Evolutionary conservation across 23 tunicate genomes (phyloP).

Genomic region (Clavelina lepadiformis): DNA sequence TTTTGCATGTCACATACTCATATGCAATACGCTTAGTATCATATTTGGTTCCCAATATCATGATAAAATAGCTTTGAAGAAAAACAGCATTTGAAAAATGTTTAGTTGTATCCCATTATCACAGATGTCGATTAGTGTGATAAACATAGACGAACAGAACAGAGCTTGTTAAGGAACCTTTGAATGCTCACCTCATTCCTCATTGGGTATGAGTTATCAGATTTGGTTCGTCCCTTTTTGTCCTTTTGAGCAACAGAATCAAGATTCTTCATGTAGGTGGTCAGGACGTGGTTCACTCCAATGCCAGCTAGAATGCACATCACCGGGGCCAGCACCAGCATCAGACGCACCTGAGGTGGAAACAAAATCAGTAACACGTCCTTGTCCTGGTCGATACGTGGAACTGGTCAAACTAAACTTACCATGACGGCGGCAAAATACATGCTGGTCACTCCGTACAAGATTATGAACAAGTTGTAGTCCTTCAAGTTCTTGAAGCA

Average conservation of each 20-base stretch:
- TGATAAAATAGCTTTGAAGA: too few relatives aligned
- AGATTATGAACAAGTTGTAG: slow-evolving; percentile 83
- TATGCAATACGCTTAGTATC: too few relatives aligned
- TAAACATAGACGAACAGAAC: too few relatives aligned
- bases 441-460: slow-evolving; percentile 87
- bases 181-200: slow-evolving; percentile 98
- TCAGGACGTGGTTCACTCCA: slow-evolving; percentile 79
- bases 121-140: too few relatives aligned
- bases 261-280: slow-evolving; percentile 81
- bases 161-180: too few relatives aligned
- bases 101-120: too few relatives aligned
- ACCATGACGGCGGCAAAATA: slow-evolving; percentile 99
- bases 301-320: slow-evolving; percentile 96
- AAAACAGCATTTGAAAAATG: too few relatives aligned
- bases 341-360: slow-evolving; percentile 80
- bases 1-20: too few relatives aligned
- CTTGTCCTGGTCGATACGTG: neutral
- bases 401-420: slow-evolving; percentile 2
- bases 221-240: slow-evolving; percentile 50
- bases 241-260: slow-evolving; percentile 53
- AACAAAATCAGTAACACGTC: neutral
- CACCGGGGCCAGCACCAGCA: slow-evolving; percentile 97
- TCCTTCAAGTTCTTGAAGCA: slow-evolving; percentile 90
- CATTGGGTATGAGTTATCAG: slow-evolving; percentile 61
- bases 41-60: too few relatives aligned